These are phyloP conservation scores for Planiliza haematocheilus DNA, from an alignment of 2,113 vertebrate species.

Conservation along the genomic window DNA sequence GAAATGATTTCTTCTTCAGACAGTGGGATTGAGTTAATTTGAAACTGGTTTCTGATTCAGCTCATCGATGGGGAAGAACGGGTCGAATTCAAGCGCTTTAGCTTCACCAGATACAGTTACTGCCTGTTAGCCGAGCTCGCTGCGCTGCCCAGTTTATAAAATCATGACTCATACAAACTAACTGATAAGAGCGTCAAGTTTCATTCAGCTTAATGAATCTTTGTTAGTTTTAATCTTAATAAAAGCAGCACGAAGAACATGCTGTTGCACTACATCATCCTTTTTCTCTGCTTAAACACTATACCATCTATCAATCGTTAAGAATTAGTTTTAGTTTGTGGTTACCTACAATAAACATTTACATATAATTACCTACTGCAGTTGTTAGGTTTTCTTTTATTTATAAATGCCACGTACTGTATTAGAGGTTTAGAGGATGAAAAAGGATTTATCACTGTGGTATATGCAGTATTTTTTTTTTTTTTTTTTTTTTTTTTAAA, in stretches of 20 bases:
- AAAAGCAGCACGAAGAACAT: background rate
- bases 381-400: background rate
- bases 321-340: constrained; percentile 12
- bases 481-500: background rate
- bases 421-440: too few species aligned
- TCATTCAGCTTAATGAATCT: background rate
- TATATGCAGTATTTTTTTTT: constrained; percentile 26
- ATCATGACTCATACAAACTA: constrained; percentile 6
- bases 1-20: constrained; percentile 14
- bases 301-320: constrained; percentile 1
- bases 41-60: constrained; percentile 59
- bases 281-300: constrained; percentile 12
- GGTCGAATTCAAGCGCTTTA: constrained; percentile 1
- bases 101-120: background rate
- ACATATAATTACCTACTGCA: background rate
- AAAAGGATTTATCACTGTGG: background rate
- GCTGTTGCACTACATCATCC: background rate
- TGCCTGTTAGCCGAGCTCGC: background rate
- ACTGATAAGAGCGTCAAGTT: background rate
- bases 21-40: constrained; percentile 30
- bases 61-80: constrained; percentile 14
- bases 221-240: background rate
- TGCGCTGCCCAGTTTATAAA: background rate
- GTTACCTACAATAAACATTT: background rate
- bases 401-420: too few species aligned